phyloP scores from a whole-genome alignment of 2,888 invertebrate species.

The Morinoia aosen region DNA sequence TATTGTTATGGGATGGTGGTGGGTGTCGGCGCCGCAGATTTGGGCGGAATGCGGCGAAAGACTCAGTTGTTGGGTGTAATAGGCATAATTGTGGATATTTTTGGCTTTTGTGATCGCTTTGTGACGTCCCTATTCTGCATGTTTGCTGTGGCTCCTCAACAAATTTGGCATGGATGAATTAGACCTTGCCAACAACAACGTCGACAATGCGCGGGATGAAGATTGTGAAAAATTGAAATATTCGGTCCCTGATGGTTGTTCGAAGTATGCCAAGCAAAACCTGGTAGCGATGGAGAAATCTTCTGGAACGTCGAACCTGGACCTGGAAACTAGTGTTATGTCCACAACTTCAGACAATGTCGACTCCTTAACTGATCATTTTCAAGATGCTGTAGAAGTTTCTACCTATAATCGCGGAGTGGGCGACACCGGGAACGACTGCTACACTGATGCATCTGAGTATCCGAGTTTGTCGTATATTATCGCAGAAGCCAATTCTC shows the following conservation, averaged over 20 bases:
- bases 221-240: not conserved
- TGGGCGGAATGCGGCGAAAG: not conserved
- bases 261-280: not conserved
- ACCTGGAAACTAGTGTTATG: slow-evolving; percentile 20
- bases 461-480: slow-evolving; percentile 35
- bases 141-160: not conserved
- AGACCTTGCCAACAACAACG: not conserved
- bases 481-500: slow-evolving; percentile 16
- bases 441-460: not conserved
- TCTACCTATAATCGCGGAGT: not conserved
- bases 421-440: not conserved
- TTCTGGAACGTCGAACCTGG: not conserved
- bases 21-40: not conserved
- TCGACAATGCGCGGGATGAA: not conserved
- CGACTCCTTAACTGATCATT: not conserved
- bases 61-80: not conserved
- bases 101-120: not conserved
- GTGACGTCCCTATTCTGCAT: not conserved
- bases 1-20: not conserved
- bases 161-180: not conserved
- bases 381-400: not conserved
- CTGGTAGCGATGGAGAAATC: not conserved
- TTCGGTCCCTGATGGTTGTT: not conserved
- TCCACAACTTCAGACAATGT: slow-evolving; percentile 10
- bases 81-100: not conserved